phyloP scores from a whole-genome alignment of 2,113 vertebrate genomes.

The Phaethon lepturus region DNA sequence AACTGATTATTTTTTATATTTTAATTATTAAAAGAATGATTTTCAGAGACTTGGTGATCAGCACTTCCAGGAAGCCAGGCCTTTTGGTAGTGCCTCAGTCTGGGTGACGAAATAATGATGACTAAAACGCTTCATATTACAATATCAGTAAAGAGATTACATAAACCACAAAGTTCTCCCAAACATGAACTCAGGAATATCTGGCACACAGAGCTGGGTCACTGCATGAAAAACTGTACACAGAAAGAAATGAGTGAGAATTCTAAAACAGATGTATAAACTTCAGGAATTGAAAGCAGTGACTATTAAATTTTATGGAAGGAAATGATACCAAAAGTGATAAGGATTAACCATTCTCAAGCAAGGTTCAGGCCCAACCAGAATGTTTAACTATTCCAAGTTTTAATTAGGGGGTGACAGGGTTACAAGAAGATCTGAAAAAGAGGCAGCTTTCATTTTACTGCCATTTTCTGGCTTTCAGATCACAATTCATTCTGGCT shows the following conservation, averaged over 20 bases:
- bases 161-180: neutral
- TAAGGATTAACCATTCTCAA: neutral
- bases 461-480: neutral
- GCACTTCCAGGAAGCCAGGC: neutral
- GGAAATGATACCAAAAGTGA: slow-evolving; percentile 49
- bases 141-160: neutral
- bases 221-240: neutral
- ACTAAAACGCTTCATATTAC: neutral
- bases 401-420: neutral
- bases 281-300: slow-evolving; percentile 42
- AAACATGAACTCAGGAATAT: neutral
- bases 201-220: neutral
- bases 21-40: neutral
- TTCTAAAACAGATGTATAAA: neutral
- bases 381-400: neutral
- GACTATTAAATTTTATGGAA: neutral
- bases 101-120: neutral
- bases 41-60: neutral
- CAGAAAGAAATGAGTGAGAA: neutral
- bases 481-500: neutral
- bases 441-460: neutral
- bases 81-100: neutral
- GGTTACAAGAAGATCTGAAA: neutral
- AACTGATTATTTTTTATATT: neutral
- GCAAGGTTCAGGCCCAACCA: neutral